Evolutionary conservation across 1,140 invertebrate genomes (phyloP).

Genomic region (Cyclargus thomasi): DNA sequence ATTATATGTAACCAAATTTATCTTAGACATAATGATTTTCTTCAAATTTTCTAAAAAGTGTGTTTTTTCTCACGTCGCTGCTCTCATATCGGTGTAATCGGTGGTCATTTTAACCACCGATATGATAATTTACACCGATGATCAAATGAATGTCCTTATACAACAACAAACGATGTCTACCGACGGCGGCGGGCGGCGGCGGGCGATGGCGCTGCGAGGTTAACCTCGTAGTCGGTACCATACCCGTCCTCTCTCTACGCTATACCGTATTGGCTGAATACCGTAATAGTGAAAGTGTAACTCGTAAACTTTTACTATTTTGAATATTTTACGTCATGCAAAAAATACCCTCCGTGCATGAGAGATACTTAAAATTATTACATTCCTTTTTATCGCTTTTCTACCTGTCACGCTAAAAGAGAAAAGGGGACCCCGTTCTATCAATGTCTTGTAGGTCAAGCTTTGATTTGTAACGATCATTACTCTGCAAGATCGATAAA

Average conservation of each 20-base stretch:
- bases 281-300: conserved; percentile 11
- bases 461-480: no score
- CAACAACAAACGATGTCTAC: no score
- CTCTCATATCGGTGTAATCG: no score
- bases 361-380: no score
- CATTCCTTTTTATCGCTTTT: background rate
- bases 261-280: background rate
- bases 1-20: no score
- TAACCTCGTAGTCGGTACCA: background rate
- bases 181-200: no score
- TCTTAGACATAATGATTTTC: no score
- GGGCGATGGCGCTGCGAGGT: background rate
- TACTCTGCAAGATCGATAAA: background rate
- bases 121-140: no score
- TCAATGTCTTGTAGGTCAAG: background rate
- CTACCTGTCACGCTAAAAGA: background rate
- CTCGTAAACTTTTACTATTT: conserved; percentile 13
- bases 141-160: no score
- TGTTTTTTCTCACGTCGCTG: no score
- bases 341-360: background rate
- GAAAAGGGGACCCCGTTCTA: background rate
- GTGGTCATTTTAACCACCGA: no score
- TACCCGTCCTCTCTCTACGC: conserved; percentile 2
- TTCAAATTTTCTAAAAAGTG: no score
- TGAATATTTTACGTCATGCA: background rate